Evolutionary conservation across 2,797 vertebrate species (phyloP).

Genomic region (Gobionotothen gibberifrons): DNA sequence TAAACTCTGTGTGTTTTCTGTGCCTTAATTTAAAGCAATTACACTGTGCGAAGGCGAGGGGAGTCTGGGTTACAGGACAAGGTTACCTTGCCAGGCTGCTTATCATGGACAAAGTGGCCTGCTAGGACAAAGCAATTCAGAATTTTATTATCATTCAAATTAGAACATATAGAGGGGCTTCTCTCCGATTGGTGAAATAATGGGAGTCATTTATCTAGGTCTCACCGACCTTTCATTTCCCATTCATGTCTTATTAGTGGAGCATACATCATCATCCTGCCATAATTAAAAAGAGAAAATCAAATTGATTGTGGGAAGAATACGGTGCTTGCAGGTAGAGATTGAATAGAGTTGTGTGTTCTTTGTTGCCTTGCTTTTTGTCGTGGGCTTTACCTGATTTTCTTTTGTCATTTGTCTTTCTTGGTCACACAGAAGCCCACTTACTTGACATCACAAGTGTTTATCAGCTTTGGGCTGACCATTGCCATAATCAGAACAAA

Average conservation of each 20-base stretch:
- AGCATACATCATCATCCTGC: constrained; percentile 88
- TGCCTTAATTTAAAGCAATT: constrained; percentile 78
- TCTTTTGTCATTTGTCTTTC: constrained; percentile 58
- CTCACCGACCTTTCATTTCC: constrained; percentile 88
- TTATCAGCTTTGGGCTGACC: constrained; percentile 74
- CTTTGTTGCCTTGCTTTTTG: constrained; percentile 44
- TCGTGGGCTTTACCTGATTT: constrained; percentile 54
- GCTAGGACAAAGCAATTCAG: constrained; percentile 88
- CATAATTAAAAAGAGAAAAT: constrained; percentile 88
- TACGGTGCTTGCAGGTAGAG: constrained; percentile 61
- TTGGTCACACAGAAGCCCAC: constrained; percentile 49
- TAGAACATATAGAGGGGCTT: constrained; percentile 90
- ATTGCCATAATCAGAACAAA: constrained; percentile 70
- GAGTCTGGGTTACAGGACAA: constrained; percentile 84
- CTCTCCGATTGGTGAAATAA: constrained; percentile 89
- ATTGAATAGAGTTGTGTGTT: constrained; percentile 50
- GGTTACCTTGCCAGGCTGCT: constrained; percentile 88
- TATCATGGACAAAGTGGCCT: constrained; percentile 84
- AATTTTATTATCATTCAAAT: constrained; percentile 93
- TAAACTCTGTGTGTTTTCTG: constrained; percentile 69
- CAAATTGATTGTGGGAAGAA: constrained; percentile 81
- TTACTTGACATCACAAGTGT: constrained; percentile 66
- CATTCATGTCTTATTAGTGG: constrained; percentile 89
- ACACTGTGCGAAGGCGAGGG: constrained; percentile 66
- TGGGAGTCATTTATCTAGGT: constrained; percentile 89